A percentile compares a stretch with the other conserved stretches of the same genome.
These are phyloP conservation scores for Allolobophora icterica DNA, from an alignment of 2,888 invertebrate genomes.

Conservation along the genomic window DNA sequence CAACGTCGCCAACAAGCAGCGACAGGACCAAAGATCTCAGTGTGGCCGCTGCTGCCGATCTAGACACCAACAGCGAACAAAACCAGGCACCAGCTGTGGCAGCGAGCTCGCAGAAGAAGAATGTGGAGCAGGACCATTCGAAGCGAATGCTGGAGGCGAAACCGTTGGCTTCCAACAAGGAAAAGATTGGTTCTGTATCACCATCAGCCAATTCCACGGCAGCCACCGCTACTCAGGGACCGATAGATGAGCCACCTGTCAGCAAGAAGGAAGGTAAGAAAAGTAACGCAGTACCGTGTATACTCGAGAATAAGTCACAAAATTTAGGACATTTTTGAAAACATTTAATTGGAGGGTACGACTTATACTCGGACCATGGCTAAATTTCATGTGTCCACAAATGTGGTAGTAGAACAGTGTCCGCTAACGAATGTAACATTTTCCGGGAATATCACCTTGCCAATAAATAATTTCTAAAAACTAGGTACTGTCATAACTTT, in stretches of 20 bases:
- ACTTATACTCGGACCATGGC: too few relatives aligned
- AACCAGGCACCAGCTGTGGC: not conserved
- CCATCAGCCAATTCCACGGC: not conserved
- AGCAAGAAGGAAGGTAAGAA: slow-evolving; percentile 24
- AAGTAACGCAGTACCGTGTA: not conserved
- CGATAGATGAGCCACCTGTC: not conserved
- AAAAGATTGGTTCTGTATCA: not conserved
- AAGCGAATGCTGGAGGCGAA: not conserved
- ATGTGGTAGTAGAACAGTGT: too few relatives aligned
- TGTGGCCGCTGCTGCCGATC: not conserved
- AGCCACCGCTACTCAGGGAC: not conserved
- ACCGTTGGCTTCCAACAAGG: slow-evolving; percentile 13
- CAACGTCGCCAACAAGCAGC: not conserved
- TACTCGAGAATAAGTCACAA: too few relatives aligned
- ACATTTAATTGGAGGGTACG: too few relatives aligned
- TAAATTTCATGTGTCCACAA: too few relatives aligned
- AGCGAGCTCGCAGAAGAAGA: slow-evolving; percentile 24
- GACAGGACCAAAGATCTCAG: slow-evolving; percentile 10
- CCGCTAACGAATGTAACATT: too few relatives aligned
- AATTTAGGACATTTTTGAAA: too few relatives aligned
- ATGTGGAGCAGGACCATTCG: slow-evolving; percentile 22
- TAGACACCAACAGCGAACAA: not conserved
- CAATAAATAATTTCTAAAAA: too few relatives aligned
- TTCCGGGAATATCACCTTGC: too few relatives aligned
- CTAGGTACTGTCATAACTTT: too few relatives aligned